Base-by-base conservation (phyloP, 2,113 vertebrate species). In the Siniperca knerii region DNA sequence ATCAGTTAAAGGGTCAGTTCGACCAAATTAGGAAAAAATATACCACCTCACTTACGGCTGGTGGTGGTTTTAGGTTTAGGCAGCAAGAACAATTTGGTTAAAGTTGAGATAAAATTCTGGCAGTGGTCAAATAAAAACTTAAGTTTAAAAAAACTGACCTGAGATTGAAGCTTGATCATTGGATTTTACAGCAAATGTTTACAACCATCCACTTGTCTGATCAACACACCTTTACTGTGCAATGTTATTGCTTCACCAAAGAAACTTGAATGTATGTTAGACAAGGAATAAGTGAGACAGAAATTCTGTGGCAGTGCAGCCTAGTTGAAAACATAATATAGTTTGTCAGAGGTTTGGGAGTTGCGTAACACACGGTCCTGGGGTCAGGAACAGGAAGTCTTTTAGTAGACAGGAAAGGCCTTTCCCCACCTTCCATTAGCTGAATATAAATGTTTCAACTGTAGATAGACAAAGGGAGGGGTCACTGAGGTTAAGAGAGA, bases 391-490 rank as follows among this genome's bases (percentile, higher is more conserved):
- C 75, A 90, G 92, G 92, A 94, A 91, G 81, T 79, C 46, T 75
- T 87, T 87, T 52, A 29, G 82, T 44, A 23, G 86, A 88, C 90
- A 89, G 93, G 92, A 94, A 91, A 88, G 66, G 67, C 78, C 79
- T 88, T 91, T 89, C 89, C 23, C 76, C 90, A 84, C 86, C 84
- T 87, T 82, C 81, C 82, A 89, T 90, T 89, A 92, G 87, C 80
- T 70, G 25, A 75, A 75, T 3, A 64, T 57, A 80, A 75, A 72
- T 87, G 75, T 83, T 85, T 81, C 33, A 85, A 25, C 70, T 72
- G 74, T 52, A 35, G 75, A 85, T 85, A 62, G 77, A 80, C 50
- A 61, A 42, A 85, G 72, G 58, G 77, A 75, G 57, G 70, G 87
- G 82, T 91, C 84, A 62, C 25, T 44, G 37, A 85, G 72, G 74